Evolutionary conservation across 2,797 vertebrate species (phyloP), one percentile per base, ranked within the genome.

Genomic region (Typhlichthys eigenmanni): DNA sequence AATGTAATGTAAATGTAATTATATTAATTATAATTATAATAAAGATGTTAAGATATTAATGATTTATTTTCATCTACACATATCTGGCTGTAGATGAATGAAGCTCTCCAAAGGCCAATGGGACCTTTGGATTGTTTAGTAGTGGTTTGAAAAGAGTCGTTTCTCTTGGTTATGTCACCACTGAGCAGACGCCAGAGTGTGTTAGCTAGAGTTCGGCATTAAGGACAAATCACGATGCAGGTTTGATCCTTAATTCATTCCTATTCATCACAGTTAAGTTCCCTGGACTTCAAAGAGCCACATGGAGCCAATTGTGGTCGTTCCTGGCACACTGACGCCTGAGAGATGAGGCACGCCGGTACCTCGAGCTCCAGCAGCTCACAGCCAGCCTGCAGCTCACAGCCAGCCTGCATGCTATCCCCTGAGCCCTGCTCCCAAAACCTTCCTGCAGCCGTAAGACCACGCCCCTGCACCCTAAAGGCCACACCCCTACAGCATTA

Each of bases 281-380:
- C 91, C 90, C 85, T 89, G 91, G 92, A 94, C 93, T 94, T 95
- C 93, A 95, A 94, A 95, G 94, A 89, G 85, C 91, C 94, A 95
- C 94, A 95, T 94, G 94, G 93, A 93, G 89, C 91, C 93, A 94
- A 94, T 95, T 95, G 94, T 91, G 93, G 92, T 91, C 87, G 90
- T 91, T 92, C 92, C 91, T 94, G 93, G 93, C 91, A 92, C 91
- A 92, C 89, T 89, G 85, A 82, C 92, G 89, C 90, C 89, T 90
- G 89, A 92, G 92, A 93, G 91, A 92, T 92, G 92, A 94, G 91
- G 91, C 92, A 92, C 91, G 92, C 90, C 89, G 66, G 58, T 79
- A 87, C 81, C 81, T 87, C 83, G 34, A 60, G 76, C 78, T 79
- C 67, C 58, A 81, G 60, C 55, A 58, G 64, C 43, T 14, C 48